Evolutionary conservation across 2,113 vertebrate species (phyloP), one percentile per base, ranked within the genome.

Genomic region (Eulemur rufifrons): DNA sequence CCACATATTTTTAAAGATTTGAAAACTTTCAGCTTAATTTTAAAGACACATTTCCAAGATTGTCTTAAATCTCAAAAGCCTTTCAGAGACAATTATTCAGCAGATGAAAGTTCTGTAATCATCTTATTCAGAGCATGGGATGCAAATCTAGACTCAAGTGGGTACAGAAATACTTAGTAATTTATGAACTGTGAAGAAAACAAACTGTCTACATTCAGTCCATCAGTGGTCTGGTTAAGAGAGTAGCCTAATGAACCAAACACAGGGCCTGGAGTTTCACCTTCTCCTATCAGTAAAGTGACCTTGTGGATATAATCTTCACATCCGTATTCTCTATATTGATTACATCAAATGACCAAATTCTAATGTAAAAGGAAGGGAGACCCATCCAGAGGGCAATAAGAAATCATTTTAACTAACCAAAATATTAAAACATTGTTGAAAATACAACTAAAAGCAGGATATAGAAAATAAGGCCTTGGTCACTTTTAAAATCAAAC

Each of bases 51-150:
- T 86, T 96, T 97, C 95, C 45, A 89, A 92, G 86, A 93, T 84
- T 66, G 21, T 92, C 52, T 96, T 80, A 97, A 91, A 80, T 87
- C 74, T 93, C 91, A 96, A 95, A 95, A 92, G 39, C 52, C 10
- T 97, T 96, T 95, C 78, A 89, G 83, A 34, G 89, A 32, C 76
- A 96, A 97, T 96, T 97, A 93, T 87, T 95, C 78, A 68, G 63
- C 52, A 96, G 83, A 94, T 89, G 61, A 96, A 42, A 69, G 92
- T 96, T 94, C 63, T 93, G 59, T 66, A 95, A 96, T 94, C 45
- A 94, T 95, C 52, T 93, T 89, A 88, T 93, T 96, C 69, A 96
- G 76, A 92, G 64, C 23, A 94, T 69, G 64, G 76, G 37, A 95
- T 92, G 21, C 66, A 96, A 95, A 96, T 86, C 52, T 42, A 93